Evolutionary conservation across 1,140 invertebrate genomes (phyloP).

Genomic region (Drosophila arizonae): DNA sequence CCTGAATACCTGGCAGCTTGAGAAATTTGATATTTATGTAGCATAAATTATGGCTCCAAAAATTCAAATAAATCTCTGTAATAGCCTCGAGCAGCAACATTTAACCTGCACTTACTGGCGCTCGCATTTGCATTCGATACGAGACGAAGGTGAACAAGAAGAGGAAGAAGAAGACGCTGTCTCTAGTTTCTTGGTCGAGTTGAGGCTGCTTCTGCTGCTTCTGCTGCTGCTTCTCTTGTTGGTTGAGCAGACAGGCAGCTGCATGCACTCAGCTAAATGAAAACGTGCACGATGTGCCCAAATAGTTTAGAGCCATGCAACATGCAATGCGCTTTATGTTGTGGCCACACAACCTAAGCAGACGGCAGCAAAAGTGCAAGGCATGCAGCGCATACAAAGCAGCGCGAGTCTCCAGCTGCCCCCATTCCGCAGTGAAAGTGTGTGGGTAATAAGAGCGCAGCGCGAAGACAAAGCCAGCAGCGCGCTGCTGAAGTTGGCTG

Average conservation of each 20-base stretch:
- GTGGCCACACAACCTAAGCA: conserved; percentile 42
- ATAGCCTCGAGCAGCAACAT: conserved; percentile 10
- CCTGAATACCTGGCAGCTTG: conserved; percentile 7
- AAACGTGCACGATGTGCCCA: conserved; percentile 77
- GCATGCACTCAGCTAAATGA: conserved; percentile 80
- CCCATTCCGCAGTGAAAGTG: conserved; percentile 7
- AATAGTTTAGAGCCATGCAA: conserved; percentile 70
- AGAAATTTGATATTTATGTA: conserved; percentile 51
- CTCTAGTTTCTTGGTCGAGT: conserved; percentile 16
- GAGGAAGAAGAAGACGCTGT: too few species aligned
- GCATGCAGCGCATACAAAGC: conserved; percentile 65
- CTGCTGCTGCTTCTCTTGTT: too few species aligned
- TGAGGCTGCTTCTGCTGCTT: conserved; percentile 6
- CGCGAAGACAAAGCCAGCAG: conserved; percentile 54
- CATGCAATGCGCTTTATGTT: conserved; percentile 69
- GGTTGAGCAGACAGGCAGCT: conserved; percentile 26
- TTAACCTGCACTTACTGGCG: conserved; percentile 24
- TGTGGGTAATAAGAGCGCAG: conserved; percentile 40
- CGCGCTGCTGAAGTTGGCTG: conserved; percentile 12
- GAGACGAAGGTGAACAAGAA: conserved; percentile 3
- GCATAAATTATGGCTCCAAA: conserved; percentile 44
- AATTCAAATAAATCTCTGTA: conserved; percentile 63
- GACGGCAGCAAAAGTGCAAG: conserved; percentile 56
- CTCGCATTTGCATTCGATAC: conserved; percentile 43
- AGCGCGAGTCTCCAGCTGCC: conserved; percentile 32